Base-by-base conservation (phyloP, 2,797 vertebrate species). In the Anas flavirostris region DNA sequence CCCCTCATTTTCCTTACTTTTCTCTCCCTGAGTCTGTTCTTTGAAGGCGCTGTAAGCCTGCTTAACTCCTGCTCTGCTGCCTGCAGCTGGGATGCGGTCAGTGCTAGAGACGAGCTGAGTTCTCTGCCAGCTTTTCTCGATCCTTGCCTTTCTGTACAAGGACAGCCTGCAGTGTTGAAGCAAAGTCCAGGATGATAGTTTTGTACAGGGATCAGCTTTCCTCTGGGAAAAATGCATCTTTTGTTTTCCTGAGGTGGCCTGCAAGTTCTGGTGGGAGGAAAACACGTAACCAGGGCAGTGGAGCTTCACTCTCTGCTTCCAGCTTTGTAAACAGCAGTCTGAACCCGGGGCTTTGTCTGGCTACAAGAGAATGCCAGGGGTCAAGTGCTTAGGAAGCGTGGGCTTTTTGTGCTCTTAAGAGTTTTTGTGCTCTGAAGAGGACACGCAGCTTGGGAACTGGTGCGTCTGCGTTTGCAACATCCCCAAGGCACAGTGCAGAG, bases 281-380 rank as follows among this genome's bases (percentile, higher is more conserved):
- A 79, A 63, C 59, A 31, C 43, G 17, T 74, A 67, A 82, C 92
- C 55, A 56, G 56, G 0, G 1, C 52, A n/a, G 3, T 75, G 63
- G 59, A 37, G 67, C 86, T 86, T 92, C 92, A 63, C 22, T 72
- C 50, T 37, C 23, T 88, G 69, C 88, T 87, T 91, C 69, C 46
- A 33, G 4, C 82, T 90, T 88, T 82, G 62, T 86, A 88, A 94
- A 79, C 63, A 67, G 29, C 62, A 23, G 35, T 63, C 91, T 74
- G 33, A 87, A 75, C 79, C 78, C 86, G 80, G 93, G 74, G 53
- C 95, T 97, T 93, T 67, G n/a, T 35, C 9, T 91, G 72, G 60
- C 88, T 84, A 39, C 79, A 90, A 95, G 78, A 86, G 46, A 82
- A 72, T 70, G 53, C 67, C 69, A 80, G 82, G 82, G 88, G 91